phyloP scores from a whole-genome alignment of 2,113 vertebrate genomes.

The Silurus meridionalis region DNA sequence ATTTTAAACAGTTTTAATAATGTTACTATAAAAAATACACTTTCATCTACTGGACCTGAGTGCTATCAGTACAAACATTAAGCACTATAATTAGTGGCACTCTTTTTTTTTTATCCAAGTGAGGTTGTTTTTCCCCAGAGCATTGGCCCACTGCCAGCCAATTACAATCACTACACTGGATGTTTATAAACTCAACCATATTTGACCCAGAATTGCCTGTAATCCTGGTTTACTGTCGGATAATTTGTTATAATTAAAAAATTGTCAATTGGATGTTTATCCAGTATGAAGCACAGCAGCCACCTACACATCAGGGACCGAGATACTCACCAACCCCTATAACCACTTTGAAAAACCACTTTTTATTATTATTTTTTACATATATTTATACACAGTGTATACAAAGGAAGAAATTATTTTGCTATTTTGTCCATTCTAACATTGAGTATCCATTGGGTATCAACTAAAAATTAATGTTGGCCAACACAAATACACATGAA shows the following conservation, averaged over 20 bases:
- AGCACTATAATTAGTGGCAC: slow-evolving; percentile 63
- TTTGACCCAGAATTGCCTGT: slow-evolving; percentile 7
- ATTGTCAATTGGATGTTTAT: slow-evolving; percentile 64
- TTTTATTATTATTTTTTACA: background rate
- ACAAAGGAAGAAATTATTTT: background rate
- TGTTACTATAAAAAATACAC: slow-evolving; percentile 52
- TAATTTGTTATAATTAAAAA: slow-evolving; percentile 70
- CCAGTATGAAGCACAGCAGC: slow-evolving; percentile 52
- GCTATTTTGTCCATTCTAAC: background rate
- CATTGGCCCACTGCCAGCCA: slow-evolving; percentile 9
- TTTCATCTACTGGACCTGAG: slow-evolving; percentile 53
- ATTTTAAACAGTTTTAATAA: slow-evolving; percentile 52
- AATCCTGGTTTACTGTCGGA: slow-evolving; percentile 52
- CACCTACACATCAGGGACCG: slow-evolving; percentile 30
- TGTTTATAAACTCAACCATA: background rate
- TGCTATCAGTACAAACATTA: slow-evolving; percentile 64
- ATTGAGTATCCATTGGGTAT: background rate
- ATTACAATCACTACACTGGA: background rate
- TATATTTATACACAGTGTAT: background rate
- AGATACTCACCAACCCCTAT: background rate
- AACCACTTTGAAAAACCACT: background rate
- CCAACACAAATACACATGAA: background rate
- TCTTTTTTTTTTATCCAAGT: slow-evolving; percentile 50
- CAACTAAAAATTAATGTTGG: background rate
- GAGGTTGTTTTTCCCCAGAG: slow-evolving; percentile 48